A percentile compares a stretch with the other conserved stretches of the same genome.
Conservation (phyloP, 2,888 invertebrate species). For the Sminthurides aquaticus region DNA sequence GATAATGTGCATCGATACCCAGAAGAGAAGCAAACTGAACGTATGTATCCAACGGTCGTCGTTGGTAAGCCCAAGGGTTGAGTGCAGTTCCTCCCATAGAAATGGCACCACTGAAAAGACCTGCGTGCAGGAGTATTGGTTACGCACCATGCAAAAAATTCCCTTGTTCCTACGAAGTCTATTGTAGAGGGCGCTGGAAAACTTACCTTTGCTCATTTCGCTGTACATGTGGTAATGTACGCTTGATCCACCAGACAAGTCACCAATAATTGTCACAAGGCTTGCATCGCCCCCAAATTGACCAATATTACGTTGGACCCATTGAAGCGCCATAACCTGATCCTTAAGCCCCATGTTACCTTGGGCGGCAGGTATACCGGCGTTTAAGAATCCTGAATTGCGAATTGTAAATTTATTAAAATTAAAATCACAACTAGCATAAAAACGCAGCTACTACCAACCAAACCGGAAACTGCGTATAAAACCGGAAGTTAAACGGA, state of each 20-base stretch:
- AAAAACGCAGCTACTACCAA: too few relatives aligned
- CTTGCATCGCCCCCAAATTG: slow-evolving; percentile 73
- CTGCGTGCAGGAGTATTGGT: too few relatives aligned
- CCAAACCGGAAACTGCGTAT: not conserved
- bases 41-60: not conserved
- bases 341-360: slow-evolving; percentile 92
- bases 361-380: slow-evolving; percentile 81
- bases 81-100: slow-evolving; percentile 31
- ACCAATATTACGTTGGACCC: slow-evolving; percentile 79
- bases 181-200: too few relatives aligned
- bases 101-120: slow-evolving; percentile 35
- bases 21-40: not conserved
- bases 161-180: too few relatives aligned
- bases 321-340: slow-evolving; percentile 78
- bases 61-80: slow-evolving; percentile 16
- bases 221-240: slow-evolving; percentile 17
- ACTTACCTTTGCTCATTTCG: slow-evolving; percentile 19
- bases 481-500: not conserved
- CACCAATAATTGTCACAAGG: slow-evolving; percentile 18
- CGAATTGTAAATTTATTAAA: not conserved
- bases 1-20: not conserved
- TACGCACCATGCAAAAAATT: too few relatives aligned
- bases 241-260: slow-evolving; percentile 16
- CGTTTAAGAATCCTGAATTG: slow-evolving; percentile 68
- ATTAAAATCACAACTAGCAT: too few relatives aligned